Conservation (phyloP, 2,888 invertebrate species). For the Pecten maximus region DNA sequence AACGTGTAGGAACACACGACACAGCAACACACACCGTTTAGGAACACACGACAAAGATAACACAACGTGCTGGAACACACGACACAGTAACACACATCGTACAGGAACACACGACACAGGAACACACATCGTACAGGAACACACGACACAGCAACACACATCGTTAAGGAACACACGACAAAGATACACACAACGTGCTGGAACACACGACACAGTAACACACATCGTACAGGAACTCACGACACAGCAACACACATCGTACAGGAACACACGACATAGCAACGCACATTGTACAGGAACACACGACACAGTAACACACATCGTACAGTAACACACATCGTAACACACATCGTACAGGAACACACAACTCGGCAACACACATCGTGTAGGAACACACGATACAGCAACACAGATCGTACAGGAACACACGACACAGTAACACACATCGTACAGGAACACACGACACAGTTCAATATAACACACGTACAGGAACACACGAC, state of each 20-base stretch:
- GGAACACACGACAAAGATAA: too few relatives aligned
- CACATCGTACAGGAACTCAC: not conserved
- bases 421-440: too few relatives aligned
- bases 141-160: not conserved
- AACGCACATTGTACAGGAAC: not conserved
- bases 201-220: not conserved
- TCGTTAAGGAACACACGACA: not conserved
- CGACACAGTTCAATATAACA: too few relatives aligned
- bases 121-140: not conserved
- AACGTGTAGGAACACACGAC: not conserved
- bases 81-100: not conserved
- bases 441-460: too few relatives aligned
- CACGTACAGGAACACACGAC: too few relatives aligned
- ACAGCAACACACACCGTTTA: not conserved
- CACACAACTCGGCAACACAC: not conserved
- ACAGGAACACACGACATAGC: not conserved
- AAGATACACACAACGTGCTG: not conserved
- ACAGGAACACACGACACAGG: not conserved
- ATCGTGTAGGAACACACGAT: too few relatives aligned
- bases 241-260: not conserved
- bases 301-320: not conserved
- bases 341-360: not conserved
- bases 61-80: too few relatives aligned
- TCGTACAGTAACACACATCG: not conserved
- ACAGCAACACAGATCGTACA: too few relatives aligned